Conservation (phyloP, 1,140 invertebrate species). For the Battus philenor region DNA sequence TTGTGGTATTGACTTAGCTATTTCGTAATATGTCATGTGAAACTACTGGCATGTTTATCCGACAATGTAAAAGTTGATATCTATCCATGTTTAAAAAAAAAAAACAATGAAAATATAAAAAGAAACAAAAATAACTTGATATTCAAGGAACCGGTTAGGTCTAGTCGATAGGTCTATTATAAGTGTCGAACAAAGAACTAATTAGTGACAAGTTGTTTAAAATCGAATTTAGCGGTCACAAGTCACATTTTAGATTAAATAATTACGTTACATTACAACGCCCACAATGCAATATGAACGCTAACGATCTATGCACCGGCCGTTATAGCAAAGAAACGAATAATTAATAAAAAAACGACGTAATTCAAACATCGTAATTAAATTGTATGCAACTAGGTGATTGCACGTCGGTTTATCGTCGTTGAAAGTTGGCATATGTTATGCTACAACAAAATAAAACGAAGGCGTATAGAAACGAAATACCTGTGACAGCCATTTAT, state of each 20-base stretch:
- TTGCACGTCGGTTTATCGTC: conserved; percentile 9
- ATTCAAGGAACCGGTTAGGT: conserved; percentile 2
- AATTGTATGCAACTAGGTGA: conserved; percentile 19
- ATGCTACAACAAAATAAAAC: conserved; percentile 11
- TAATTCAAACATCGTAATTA: conserved; percentile 13
- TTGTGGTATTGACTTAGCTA: no score
- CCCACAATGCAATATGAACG: conserved; percentile 8
- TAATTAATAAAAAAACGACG: conserved; percentile 8
- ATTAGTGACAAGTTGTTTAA: conserved; percentile 8
- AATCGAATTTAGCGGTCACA: conserved; percentile 5
- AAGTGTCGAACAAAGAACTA: conserved; percentile 9
- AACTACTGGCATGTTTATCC: no score
- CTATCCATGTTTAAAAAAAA: no score
- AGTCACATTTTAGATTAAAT: not conserved
- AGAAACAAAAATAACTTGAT: not conserved
- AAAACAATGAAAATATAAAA: conserved; percentile 6
- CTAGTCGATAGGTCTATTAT: conserved; percentile 1
- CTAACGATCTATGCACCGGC: not conserved
- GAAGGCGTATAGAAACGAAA: conserved; percentile 6
- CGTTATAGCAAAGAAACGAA: conserved; percentile 3
- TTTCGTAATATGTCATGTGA: no score
- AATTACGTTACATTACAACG: not conserved
- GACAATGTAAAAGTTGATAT: no score
- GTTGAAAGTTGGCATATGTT: conserved; percentile 12
- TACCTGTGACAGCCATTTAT: conserved; percentile 36